A percentile compares a stretch with the other conserved stretches of the same genome.
phyloP scores from a whole-genome alignment of 1,140 invertebrate genomes.

The Ostrea edulis region DNA sequence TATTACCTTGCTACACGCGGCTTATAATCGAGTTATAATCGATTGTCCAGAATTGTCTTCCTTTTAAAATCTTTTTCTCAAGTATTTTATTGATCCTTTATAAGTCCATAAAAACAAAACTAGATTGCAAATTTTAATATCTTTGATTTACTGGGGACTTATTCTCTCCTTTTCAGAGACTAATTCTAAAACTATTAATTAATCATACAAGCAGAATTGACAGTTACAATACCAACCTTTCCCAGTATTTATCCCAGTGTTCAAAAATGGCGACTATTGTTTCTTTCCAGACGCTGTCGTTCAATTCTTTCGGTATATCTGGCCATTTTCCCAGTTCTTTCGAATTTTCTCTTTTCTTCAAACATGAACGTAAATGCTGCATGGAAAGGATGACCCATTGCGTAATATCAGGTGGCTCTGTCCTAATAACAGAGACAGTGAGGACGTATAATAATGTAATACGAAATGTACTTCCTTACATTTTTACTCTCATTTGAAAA shows the following conservation, averaged over 20 bases:
- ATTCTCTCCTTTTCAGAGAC: not conserved
- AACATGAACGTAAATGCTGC: not conserved
- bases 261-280: not conserved
- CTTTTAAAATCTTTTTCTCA: too few species aligned
- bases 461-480: too few species aligned
- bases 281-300: not conserved
- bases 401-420: not conserved
- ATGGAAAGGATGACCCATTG: not conserved
- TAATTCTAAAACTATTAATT: not conserved
- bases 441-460: too few species aligned
- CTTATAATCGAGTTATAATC: too few species aligned
- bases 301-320: not conserved
- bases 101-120: too few species aligned
- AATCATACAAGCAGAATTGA: not conserved
- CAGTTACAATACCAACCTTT: not conserved
- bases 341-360: not conserved
- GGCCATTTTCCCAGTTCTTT: not conserved
- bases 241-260: not conserved
- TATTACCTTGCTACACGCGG: too few species aligned
- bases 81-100: too few species aligned
- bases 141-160: not conserved
- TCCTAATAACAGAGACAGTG: not conserved
- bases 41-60: too few species aligned
- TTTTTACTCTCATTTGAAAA: too few species aligned
- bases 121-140: too few species aligned